These are phyloP conservation scores for Diorhabda carinulata DNA, from an alignment of 1,140 invertebrate genomes.

Conservation along the genomic window DNA sequence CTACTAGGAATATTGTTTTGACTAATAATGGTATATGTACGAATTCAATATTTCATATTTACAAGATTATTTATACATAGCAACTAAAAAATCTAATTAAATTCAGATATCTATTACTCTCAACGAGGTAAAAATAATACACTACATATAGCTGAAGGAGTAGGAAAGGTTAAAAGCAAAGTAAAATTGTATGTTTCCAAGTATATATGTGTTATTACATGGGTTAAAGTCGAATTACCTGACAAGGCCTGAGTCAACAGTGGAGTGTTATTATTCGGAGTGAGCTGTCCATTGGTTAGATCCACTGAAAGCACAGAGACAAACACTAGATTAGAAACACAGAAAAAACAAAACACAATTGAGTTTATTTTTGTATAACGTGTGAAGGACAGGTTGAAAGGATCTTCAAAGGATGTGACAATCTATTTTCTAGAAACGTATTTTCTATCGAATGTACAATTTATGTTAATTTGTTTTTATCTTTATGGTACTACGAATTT, in stretches of 20 bases:
- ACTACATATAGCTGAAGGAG: background rate
- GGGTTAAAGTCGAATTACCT: slow-evolving; percentile 60
- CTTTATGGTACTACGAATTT: no score
- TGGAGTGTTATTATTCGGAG: slow-evolving; percentile 90
- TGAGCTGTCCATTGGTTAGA: slow-evolving; percentile 89
- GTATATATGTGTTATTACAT: background rate
- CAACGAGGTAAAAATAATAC: no score
- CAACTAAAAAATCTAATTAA: no score
- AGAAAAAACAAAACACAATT: background rate
- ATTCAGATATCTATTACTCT: no score
- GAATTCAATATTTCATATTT: no score
- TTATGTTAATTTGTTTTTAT: no score
- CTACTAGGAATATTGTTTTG: no score
- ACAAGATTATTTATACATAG: no score
- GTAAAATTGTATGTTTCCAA: background rate
- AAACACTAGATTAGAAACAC: slow-evolving; percentile 37
- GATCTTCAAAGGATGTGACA: background rate
- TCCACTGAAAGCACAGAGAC: slow-evolving; percentile 80
- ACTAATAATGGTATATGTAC: no score
- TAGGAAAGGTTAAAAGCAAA: background rate
- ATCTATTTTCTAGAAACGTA: background rate
- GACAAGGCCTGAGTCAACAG: slow-evolving; percentile 89
- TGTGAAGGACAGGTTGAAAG: background rate
- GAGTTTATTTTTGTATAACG: slow-evolving; percentile 11
- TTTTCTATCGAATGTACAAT: no score